Evolutionary conservation across 1,140 invertebrate species (phyloP).

Genomic region (Frieseomelitta varia): DNA sequence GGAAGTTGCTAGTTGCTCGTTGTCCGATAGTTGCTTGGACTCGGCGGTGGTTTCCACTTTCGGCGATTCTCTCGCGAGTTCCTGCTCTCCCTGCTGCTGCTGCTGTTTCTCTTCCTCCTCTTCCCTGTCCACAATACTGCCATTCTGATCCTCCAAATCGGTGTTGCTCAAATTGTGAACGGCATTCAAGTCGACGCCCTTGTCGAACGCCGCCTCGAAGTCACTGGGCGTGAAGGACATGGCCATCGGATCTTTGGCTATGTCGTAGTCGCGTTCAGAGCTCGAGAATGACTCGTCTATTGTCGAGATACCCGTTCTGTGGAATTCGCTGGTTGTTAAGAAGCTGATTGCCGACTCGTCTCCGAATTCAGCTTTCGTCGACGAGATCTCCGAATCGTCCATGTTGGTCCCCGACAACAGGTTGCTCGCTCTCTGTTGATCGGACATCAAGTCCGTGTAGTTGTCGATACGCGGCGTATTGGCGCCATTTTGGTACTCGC

Average conservation of each 20-base stretch:
- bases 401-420: slow-evolving; percentile 67
- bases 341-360: slow-evolving; percentile 78
- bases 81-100: neutral
- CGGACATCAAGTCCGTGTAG: slow-evolving; percentile 15
- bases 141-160: slow-evolving; percentile 76
- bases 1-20: neutral
- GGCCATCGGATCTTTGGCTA: slow-evolving; percentile 85
- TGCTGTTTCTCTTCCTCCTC: neutral
- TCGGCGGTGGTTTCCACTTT: neutral
- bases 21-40: too few relatives aligned
- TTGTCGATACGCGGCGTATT: neutral
- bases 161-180: slow-evolving; percentile 84
- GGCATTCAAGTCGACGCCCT: slow-evolving; percentile 85
- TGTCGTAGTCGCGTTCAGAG: slow-evolving; percentile 65
- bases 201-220: slow-evolving; percentile 84
- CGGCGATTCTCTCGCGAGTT: neutral
- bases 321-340: slow-evolving; percentile 66
- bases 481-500: slow-evolving; percentile 66
- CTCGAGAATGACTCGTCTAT: slow-evolving; percentile 68
- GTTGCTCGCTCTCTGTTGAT: slow-evolving; percentile 49
- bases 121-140: slow-evolving; percentile 9
- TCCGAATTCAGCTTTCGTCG: slow-evolving; percentile 82
- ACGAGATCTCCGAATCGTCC: slow-evolving; percentile 81
- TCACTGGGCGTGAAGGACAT: slow-evolving; percentile 87
- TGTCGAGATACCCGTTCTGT: slow-evolving; percentile 65